Evolutionary conservation across 2,888 invertebrate species (phyloP), one percentile per base, ranked within the genome.

Genomic region (Brenthis ino): DNA sequence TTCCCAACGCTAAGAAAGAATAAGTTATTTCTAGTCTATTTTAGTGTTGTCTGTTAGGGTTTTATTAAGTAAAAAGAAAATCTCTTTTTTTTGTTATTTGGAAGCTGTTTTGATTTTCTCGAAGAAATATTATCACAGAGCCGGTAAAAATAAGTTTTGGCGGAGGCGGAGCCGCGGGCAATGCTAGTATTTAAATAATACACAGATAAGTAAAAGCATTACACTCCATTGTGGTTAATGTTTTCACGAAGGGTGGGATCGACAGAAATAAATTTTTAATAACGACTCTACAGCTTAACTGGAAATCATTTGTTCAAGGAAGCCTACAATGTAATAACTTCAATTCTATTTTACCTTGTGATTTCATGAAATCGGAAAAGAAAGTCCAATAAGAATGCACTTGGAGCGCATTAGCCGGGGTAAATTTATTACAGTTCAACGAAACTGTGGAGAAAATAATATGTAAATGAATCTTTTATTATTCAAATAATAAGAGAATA

Each of bases 341-440:
- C 33, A 60, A 69, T 69, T 67, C 55, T 24, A 69, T 56, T 61
- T 67, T 54, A 24, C 65, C 69, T 71, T 69, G 69, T 69, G 60
- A 67, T 60, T 66, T 63, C 20, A 71, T 66, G 66, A 54, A 66
- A 56, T 69, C 64, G 63, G 57, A 16, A 63, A 56, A 61, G 53
- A 37, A 58, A 74, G 65, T 51, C 68, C 64, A 71, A 74, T 74
- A 71, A 72, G 50, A 64, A 64, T 74, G 71, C 72, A 72, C 72
- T 74, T 63, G 61, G 64, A 64, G 57, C 61, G 61, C 57, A 68
- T 72, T 72, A 74, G 56, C 37, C 20, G 20, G 47, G 61, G 60
- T 69, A 65, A 74, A 69, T 66, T 69, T 64, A 72, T 69, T 72
- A 69, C 56, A 65, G 51, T 48, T 13, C 48, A 51, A 28, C 37